Evolutionary conservation across 2,797 vertebrate genomes (phyloP), one percentile per base, ranked within the genome.

Genomic region (Tadarida brasiliensis): DNA sequence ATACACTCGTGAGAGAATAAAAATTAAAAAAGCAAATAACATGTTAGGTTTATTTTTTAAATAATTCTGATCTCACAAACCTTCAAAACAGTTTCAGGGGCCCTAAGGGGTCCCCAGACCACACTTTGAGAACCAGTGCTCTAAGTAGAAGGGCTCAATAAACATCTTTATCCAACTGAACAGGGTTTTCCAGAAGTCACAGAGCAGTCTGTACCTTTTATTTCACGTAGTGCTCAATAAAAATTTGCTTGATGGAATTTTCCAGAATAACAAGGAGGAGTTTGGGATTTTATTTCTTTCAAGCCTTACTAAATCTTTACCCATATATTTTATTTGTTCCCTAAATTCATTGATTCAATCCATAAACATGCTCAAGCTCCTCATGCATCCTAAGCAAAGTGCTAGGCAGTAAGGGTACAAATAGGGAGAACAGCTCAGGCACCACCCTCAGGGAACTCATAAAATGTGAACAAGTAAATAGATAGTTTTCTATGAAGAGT

Each of bases 191-290:
- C 88, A 91, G 88, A 49, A 93, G 81, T 86, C 83, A 77, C 35
- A 47, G 80, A 63, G 56, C 74, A 63, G 11, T 39, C 4, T 95
- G 76, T 77, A 56, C 74, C 87, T 90, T 95, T 93, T 89, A 63
- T 96, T 81, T 71, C 71, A 87, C 87, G 49, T 44, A 70, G 17
- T 83, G 82, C 86, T 92, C 91, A 67, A 35, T 89, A 95, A 94
- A 95, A 86, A 61, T 82, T 76, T 86, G 54, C 87, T 94, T 93
- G 61, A 56, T 95, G 61, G 70, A 84, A 93, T 91, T 94, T 94
- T 93, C 83, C 63, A 91, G 39, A 51, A 68, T 93, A 91, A 95
- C 93, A 95, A 11, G 30, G 17, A 89, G 59, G 71, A 68, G 39
- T 87, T 82, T 71, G 94, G 51, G 35, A 56, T 94, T 94, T 96